A percentile compares a stretch with the other conserved stretches of the same genome.
phyloP scores from a whole-genome alignment of 2,113 vertebrate species.

The Gallinago jamesoni region DNA sequence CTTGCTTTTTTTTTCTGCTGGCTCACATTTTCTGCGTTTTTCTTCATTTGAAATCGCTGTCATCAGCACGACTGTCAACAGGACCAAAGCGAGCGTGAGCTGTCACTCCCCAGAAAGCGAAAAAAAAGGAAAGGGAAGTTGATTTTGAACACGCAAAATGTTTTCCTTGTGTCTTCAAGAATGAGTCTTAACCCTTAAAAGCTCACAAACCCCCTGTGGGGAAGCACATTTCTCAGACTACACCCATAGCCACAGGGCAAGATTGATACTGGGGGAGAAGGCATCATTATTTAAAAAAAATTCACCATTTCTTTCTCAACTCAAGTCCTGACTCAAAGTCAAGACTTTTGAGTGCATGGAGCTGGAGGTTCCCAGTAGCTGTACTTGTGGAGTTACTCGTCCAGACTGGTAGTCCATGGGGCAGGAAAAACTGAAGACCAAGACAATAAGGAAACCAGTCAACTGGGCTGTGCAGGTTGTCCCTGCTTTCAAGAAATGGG shows the following conservation, averaged over 20 bases:
- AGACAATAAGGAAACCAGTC: not conserved
- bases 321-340: not conserved
- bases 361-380: not conserved
- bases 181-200: not conserved
- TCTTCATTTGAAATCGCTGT: slow-evolving; percentile 18
- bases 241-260: not conserved
- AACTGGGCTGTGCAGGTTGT: not conserved
- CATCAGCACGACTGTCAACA: slow-evolving; percentile 20
- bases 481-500: not conserved
- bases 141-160: not conserved
- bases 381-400: not conserved
- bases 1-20: slow-evolving; percentile 4
- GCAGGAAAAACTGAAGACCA: not conserved
- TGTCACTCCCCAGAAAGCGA: not conserved
- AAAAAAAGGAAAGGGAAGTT: not conserved
- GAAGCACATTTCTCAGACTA: not conserved
- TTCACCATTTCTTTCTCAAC: not conserved
- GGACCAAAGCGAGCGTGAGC: not conserved
- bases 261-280: not conserved
- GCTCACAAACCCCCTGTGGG: fast-evolving
- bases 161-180: not conserved
- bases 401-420: not conserved
- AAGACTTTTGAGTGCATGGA: not conserved
- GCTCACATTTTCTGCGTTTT: slow-evolving; percentile 22
- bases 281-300: not conserved